Percentiles rank a stretch among this genome's conserved stretches.
Conservation (phyloP, 37 sponge, comb jelly and placozoan species). For the Ianthella basta region DNA sequence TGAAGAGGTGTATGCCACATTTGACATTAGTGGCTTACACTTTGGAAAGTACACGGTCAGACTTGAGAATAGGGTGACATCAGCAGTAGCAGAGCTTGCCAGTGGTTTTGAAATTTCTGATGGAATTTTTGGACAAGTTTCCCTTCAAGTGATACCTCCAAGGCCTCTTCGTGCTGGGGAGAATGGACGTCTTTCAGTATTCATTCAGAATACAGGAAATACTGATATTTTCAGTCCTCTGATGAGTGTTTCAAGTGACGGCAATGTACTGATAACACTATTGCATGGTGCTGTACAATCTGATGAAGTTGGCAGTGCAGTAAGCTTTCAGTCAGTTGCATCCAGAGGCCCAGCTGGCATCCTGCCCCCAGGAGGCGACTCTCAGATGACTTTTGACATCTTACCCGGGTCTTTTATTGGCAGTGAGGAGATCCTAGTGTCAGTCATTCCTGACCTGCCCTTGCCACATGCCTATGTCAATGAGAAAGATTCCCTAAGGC, state of each 20-base stretch:
- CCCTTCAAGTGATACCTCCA: not conserved
- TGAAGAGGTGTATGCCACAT: slow-evolving; percentile 38
- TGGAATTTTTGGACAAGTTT: slow-evolving; percentile 35
- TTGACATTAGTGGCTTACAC: slow-evolving; percentile 9
- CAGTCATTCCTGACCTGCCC: not conserved
- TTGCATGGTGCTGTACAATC: not conserved
- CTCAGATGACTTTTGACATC: not conserved
- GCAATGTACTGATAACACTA: not conserved
- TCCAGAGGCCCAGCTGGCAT: slow-evolving; percentile 36
- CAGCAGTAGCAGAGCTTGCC: not conserved
- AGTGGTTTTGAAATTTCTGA: slow-evolving; percentile 2
- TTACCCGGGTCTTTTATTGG: not conserved
- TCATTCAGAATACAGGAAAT: slow-evolving; percentile 24
- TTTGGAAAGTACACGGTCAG: slow-evolving; percentile 18
- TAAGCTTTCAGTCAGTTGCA: not conserved
- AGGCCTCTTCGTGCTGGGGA: not conserved
- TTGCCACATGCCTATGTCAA: slow-evolving; percentile 19
- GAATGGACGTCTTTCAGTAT: not conserved
- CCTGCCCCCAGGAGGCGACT: slow-evolving; percentile 1
- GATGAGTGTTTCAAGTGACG: not conserved
- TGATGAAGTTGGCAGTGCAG: too few relatives aligned
- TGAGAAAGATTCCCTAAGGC: slow-evolving; percentile 8
- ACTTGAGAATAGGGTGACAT: not conserved
- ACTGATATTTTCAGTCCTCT: slow-evolving; percentile 33
- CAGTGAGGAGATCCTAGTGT: not conserved